Evolutionary conservation across 2,888 invertebrate genomes (phyloP).

Genomic region (Meandrusa payeni): DNA sequence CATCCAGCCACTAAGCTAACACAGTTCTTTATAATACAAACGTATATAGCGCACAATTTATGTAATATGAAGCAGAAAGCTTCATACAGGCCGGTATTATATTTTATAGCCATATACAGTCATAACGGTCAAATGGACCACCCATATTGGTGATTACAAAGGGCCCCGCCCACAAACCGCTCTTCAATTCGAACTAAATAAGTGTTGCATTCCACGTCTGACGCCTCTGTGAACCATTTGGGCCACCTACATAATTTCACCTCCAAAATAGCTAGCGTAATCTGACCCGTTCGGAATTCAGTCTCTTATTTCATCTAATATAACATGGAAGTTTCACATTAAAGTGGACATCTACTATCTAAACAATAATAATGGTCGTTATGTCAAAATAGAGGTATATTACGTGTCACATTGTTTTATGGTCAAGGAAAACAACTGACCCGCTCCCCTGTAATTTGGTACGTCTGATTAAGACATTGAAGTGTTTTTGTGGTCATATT

Average conservation of each 20-base stretch:
- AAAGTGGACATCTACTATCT: conserved; percentile 29
- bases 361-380: conserved; percentile 33
- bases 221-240: conserved; percentile 43
- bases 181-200: conserved; percentile 64
- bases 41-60: background rate
- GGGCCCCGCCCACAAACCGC: conserved; percentile 59
- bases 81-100: conserved; percentile 42
- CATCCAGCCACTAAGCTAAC: too few relatives aligned
- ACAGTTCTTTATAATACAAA: too few relatives aligned
- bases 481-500: conserved; percentile 28
- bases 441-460: conserved; percentile 38
- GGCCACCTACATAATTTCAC: conserved; percentile 51
- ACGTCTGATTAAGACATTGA: conserved; percentile 41
- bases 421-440: conserved; percentile 36
- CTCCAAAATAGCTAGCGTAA: conserved; percentile 33
- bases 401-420: conserved; percentile 47
- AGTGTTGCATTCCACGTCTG: conserved; percentile 39
- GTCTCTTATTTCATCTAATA: background rate
- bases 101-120: conserved; percentile 55
- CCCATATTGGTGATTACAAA: conserved; percentile 57
- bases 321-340: conserved; percentile 27
- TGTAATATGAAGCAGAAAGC: conserved; percentile 2
- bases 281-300: conserved; percentile 25
- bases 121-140: conserved; percentile 51
- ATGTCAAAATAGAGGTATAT: conserved; percentile 38